Evolutionary conservation across 2,797 vertebrate genomes (phyloP), one percentile per base, ranked within the genome.

Genomic region (Enteromius trimaculatus): DNA sequence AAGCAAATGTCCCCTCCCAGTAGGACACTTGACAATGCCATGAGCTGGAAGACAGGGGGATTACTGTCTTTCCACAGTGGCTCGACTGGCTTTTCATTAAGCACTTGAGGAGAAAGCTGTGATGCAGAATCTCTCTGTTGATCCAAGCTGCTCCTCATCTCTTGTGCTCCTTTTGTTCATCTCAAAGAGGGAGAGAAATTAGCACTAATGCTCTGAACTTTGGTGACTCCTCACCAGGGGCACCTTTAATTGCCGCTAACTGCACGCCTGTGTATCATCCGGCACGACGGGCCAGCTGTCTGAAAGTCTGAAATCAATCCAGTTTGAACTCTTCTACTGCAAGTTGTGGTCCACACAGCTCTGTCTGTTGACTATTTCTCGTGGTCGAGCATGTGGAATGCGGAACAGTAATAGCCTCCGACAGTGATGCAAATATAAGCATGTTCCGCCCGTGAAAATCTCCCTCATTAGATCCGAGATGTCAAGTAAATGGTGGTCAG

Each of bases 371-470:
- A 62, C 4, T 82, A 13, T 26, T 76, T 55, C 62, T 66, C 26
- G 23, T 49, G 51, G 60, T 83, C n/a, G 64, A 80, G 70, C 76
- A 37, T 75, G 55, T 42, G 69, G 55, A 76, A 76, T 62, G 49
- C 0, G 19, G 76, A 49, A 58, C 64, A 37, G 75, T 83, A 82
- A 83, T 80, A 74, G 69, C 42, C 60, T 72, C 39, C 17, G 47
- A 64, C 69, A 74, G 76, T 51, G 81, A 86, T 83, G 85, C 69
- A 83, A 80, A 83, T 83, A 80, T 83, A 80, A 86, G 49, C 71
- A 62, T 70, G 49, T 76, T 78, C 82, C 66, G 42, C 76, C 76
- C 2, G 29, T 83, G 82, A 83, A 83, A 84, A 74, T 76, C 62
- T 76, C 77, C 70, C 77, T 80, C 79, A 84, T 84, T 81, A 76